Percentiles rank a stretch among this genome's conserved stretches.
phyloP scores from a whole-genome alignment of 2,888 invertebrate genomes.

The Campopleginae sp. region DNA sequence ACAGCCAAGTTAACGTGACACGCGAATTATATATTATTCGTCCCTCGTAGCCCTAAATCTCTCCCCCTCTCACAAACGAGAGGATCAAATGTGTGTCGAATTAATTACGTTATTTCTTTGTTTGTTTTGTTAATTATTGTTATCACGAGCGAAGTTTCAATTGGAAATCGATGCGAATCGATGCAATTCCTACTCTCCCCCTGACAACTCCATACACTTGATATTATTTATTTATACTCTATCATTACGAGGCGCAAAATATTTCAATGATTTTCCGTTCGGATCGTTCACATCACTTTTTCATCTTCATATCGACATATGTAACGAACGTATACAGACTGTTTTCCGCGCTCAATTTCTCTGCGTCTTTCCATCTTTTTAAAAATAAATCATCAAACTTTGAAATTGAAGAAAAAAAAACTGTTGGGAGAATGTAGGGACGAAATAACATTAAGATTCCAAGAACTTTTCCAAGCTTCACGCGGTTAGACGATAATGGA shows the following conservation, averaged over 20 bases:
- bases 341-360: too few species aligned
- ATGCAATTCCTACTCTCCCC: slow-evolving; percentile 81
- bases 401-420: background rate
- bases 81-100: slow-evolving; percentile 71
- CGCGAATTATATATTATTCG: slow-evolving; percentile 63
- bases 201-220: slow-evolving; percentile 73
- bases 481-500: background rate
- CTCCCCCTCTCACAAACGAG: slow-evolving; percentile 2
- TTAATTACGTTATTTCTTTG: slow-evolving; percentile 66
- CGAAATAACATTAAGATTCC: background rate
- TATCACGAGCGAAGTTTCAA: slow-evolving; percentile 59
- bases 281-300: slow-evolving; percentile 41
- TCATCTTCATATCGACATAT: background rate
- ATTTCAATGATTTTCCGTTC: slow-evolving; percentile 60
- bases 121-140: slow-evolving; percentile 33
- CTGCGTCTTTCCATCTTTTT: too few species aligned
- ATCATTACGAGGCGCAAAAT: slow-evolving; percentile 48
- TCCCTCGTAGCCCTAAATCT: slow-evolving; percentile 51
- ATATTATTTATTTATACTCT: slow-evolving; percentile 43
- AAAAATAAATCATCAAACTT: too few species aligned
- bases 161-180: slow-evolving; percentile 76
- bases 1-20: slow-evolving; percentile 82
- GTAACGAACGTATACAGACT: too few species aligned
- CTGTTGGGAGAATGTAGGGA: background rate
- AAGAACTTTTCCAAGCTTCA: background rate